Conservation (phyloP, 2,113 vertebrate species). For the Glaucidium brasilianum region DNA sequence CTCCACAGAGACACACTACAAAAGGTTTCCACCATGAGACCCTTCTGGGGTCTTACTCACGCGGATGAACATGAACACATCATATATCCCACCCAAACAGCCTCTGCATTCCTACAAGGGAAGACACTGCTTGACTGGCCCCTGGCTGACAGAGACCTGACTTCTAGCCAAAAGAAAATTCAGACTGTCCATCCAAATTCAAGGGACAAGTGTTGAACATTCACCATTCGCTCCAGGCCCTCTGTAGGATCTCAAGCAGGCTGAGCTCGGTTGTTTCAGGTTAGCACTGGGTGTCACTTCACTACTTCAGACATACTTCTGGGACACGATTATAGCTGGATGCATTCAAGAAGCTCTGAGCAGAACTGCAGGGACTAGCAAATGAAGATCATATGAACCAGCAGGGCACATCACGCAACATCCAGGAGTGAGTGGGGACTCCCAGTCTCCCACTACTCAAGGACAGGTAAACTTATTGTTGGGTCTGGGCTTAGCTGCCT, state of each 20-base stretch:
- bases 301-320: neutral
- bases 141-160: neutral
- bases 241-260: neutral
- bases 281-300: neutral
- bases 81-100: rapidly evolving
- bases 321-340: neutral
- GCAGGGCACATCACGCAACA: neutral
- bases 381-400: neutral
- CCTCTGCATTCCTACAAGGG: neutral
- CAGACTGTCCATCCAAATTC: neutral
- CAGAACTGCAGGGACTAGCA: neutral
- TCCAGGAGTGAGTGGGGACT: neutral
- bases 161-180: neutral
- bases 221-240: neutral
- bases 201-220: neutral
- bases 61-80: neutral
- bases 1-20: neutral
- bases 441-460: neutral
- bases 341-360: neutral
- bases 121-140: neutral
- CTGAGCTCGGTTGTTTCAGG: neutral
- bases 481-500: neutral
- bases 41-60: neutral
- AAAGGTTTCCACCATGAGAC: neutral
- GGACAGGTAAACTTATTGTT: neutral